phyloP scores from a whole-genome alignment of 2,113 vertebrate species.

The Ameiurus melas region DNA sequence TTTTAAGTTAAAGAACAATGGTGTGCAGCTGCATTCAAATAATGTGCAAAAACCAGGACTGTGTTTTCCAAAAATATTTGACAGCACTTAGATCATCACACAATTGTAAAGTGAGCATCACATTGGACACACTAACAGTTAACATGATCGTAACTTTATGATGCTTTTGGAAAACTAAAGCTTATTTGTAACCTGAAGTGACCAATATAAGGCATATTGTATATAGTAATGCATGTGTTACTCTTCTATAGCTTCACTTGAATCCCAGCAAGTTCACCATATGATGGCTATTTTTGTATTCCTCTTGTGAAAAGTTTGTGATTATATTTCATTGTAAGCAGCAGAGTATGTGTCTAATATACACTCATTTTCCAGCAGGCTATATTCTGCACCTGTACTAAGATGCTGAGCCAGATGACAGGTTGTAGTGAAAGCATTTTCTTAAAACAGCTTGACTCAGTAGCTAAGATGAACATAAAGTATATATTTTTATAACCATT shows the following conservation, averaged over 20 bases:
- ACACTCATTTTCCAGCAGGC: constrained; percentile 5
- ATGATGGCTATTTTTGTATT: not conserved
- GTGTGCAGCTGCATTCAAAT: not conserved
- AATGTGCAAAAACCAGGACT: not conserved
- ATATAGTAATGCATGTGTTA: not conserved
- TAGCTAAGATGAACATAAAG: constrained; percentile 10
- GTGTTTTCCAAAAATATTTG: not conserved
- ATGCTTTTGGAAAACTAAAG: not conserved
- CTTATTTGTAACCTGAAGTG: not conserved
- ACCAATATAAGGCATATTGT: not conserved
- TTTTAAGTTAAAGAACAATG: not conserved
- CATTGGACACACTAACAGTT: not conserved
- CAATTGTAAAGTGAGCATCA: not conserved
- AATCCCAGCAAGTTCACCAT: not conserved
- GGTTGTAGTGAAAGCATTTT: constrained; percentile 32
- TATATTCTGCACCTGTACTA: constrained; percentile 15
- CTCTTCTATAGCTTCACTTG: not conserved
- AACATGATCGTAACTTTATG: not conserved
- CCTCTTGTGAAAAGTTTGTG: not conserved
- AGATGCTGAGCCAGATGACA: constrained; percentile 12
- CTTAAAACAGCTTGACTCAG: constrained; percentile 22
- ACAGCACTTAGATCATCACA: not conserved
- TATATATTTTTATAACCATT: constrained; percentile 16
- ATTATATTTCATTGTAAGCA: not conserved
- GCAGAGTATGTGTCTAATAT: not conserved